A percentile compares a stretch with the other conserved stretches of the same genome.
Conservation (phyloP, 2,888 invertebrate species). For the Drosophila demipolita region DNA sequence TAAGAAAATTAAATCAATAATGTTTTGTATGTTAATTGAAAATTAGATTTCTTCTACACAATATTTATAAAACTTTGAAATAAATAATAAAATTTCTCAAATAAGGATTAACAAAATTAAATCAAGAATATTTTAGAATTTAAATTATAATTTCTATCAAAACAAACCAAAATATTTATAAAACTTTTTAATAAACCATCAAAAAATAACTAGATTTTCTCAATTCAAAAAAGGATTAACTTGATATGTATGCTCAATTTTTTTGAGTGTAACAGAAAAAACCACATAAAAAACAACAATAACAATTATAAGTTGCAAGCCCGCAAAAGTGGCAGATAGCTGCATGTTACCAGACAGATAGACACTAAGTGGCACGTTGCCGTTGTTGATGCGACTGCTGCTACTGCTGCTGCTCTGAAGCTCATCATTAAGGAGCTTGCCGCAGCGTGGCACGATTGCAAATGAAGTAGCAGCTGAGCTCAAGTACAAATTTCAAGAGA, state of each 20-base stretch:
- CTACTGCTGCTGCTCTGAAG: not conserved
- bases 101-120: not conserved
- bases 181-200: too few relatives aligned
- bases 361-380: slow-evolving; percentile 20
- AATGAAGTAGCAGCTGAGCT: slow-evolving; percentile 21
- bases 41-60: too few relatives aligned
- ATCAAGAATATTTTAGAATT: not conserved
- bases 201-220: not conserved
- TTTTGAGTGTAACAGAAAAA: not conserved
- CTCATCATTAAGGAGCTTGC: slow-evolving; percentile 21
- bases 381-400: not conserved
- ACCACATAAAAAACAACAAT: not conserved
- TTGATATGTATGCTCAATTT: not conserved
- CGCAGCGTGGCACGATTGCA: slow-evolving; percentile 27
- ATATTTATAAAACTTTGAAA: too few relatives aligned
- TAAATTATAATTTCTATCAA: too few relatives aligned
- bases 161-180: not conserved
- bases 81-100: not conserved
- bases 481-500: slow-evolving; percentile 45
- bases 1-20: too few relatives aligned
- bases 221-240: not conserved
- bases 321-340: slow-evolving; percentile 55
- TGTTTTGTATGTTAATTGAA: too few relatives aligned
- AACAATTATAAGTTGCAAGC: slow-evolving; percentile 67
- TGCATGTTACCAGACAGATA: slow-evolving; percentile 54